Evolutionary conservation across 2,113 vertebrate species (phyloP), one percentile per base, ranked within the genome.

Genomic region (Strix aluco): DNA sequence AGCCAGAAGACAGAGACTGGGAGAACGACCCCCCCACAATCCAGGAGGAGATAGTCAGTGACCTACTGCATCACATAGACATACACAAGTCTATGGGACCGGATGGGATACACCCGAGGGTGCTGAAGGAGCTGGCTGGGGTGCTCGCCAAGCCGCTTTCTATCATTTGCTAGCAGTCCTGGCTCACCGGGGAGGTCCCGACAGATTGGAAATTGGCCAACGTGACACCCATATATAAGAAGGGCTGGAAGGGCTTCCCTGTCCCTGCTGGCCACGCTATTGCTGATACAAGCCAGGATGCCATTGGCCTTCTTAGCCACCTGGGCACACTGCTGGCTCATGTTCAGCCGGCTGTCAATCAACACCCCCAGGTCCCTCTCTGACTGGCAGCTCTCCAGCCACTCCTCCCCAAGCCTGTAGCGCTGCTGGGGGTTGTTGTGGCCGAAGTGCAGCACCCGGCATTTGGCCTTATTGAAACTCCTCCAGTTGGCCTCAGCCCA

Each of bases 381-480:
- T 51, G 2, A 40, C 32, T 7, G 5, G 18, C 25, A 20, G 12
- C 52, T 71, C 66, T 82, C 23, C 29, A 78, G 22, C 16, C 18
- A 15, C n/a, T 61, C 12, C 27, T 22, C 15, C 30, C 51, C 30
- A 79, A 79, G 25, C n/a, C 26, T 73, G 17, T 73, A 15, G 46
- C 0, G 0, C 15, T 67, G n/a, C 58, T 47, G 32, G 22, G 18
- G 2, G 4, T 34, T 55, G 32, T 36, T 67, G 13, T 73, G 26
- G 38, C 22, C 17, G 18, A 73, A 5, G 10, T 34, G 30, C 42
- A 67, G 44, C 20, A 34, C 13, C 20, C 10, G 14, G 20, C 44
- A 47, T 21, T 69, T 25, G 17, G 32, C 32, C 66, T 69, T 69
- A 32, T 17, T 49, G 16, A n/a, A 69, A 3, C 13, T 47, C 22